Base-by-base conservation (phyloP, 2,113 vertebrate species). In the Paracanthobrama guichenoti region DNA sequence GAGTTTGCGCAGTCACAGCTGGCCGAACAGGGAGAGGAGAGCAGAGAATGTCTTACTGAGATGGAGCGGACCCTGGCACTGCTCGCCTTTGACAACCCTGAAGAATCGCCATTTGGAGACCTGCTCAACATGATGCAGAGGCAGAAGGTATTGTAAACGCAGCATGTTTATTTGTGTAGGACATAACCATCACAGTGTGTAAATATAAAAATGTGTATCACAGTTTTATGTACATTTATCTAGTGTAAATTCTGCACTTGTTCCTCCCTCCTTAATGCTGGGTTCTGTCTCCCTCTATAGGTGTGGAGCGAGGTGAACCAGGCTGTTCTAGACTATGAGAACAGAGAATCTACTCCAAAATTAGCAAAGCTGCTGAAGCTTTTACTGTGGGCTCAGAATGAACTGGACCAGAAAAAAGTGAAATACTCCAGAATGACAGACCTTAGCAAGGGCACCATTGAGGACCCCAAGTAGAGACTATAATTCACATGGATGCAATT, bases 381-480 rank as follows among this genome's bases (percentile, higher is more conserved):
- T 39, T 96, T 99, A 90, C 96, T 99, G 86, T 99, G 98, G 98
- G 98, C 97, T 88, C 98, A 99, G 90, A 99, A 98, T 6, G 98
- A 99, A 95, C 92, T 99, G 91, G 98, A 99, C 92, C 98, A 99
- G 96, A 99, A 99, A 96, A 99, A 99, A 92, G 97, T 98, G 83
- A 99, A 99, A 94, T 99, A 99, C 69, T 97, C 97, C 88, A 98
- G 98, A 96, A 99, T 99, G 98, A 97, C 97, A 90, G 98, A 99
- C 94, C 96, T 99, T 79, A 98, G 97, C 95, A 97, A 97, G 90
- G 97, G 97, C 73, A 97, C 96, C 79, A 98, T 99, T 6, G 97
- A 99, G 91, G 97, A 99, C 87, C 96, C 97, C 91, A 99, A 99
- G 95, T 99, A 89, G 96, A 97, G 92, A 64, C 67, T n/a, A 39